phyloP scores from a whole-genome alignment of 2,888 invertebrate genomes.

The Cheilosia impressa region DNA sequence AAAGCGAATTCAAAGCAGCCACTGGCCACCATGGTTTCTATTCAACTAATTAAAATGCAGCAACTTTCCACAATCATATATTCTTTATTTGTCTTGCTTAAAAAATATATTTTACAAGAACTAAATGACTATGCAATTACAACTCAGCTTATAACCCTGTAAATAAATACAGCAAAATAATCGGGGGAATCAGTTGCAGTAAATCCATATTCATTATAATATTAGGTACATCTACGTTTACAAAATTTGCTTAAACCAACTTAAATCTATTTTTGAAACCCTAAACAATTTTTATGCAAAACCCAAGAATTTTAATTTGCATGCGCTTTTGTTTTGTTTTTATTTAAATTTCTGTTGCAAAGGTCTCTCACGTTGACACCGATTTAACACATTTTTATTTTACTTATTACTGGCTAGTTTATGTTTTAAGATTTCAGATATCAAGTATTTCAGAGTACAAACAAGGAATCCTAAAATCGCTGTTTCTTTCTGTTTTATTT shows the following conservation, averaged over 20 bases:
- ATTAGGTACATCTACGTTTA: constrained; percentile 35
- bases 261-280: constrained; percentile 55
- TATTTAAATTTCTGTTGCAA: constrained; percentile 5
- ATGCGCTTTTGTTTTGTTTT: not conserved
- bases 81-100: constrained; percentile 56
- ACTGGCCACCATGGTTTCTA: too few relatives aligned
- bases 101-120: constrained; percentile 46
- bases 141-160: constrained; percentile 1
- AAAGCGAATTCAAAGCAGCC: too few relatives aligned
- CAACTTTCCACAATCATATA: constrained; percentile 44
- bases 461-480: not conserved
- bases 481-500: not conserved
- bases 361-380: constrained; percentile 26
- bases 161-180: constrained; percentile 41
- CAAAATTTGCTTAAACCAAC: constrained; percentile 48
- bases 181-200: constrained; percentile 29
- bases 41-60: not conserved
- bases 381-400: constrained; percentile 22
- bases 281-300: constrained; percentile 36
- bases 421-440: constrained; percentile 21
- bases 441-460: not conserved
- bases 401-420: constrained; percentile 45
- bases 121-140: constrained; percentile 25
- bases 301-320: not conserved
- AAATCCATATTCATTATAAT: constrained; percentile 12